These are phyloP conservation scores for Actinernus sp. DNA, from an alignment of 92 coral and sea anemone species.

Conservation along the genomic window DNA sequence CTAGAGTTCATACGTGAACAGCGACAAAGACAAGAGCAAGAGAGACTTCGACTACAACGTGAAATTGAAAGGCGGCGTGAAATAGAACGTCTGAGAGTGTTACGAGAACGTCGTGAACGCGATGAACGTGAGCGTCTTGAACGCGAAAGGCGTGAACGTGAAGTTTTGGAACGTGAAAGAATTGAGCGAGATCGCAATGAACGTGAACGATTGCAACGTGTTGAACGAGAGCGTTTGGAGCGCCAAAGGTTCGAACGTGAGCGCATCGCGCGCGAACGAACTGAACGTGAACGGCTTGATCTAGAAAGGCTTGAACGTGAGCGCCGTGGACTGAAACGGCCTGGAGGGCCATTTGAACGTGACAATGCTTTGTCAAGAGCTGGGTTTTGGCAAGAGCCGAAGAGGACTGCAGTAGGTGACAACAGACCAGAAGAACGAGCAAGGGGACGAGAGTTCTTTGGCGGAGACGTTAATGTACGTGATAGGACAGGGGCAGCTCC, in stretches of 20 bases:
- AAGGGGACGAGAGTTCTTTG: conserved; percentile 75
- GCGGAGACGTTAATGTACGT: conserved; percentile 77
- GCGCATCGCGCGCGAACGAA: conserved; percentile 79
- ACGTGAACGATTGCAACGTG: conserved; percentile 92
- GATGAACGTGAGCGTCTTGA: conserved; percentile 96
- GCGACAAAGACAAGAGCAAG: conserved; percentile 96
- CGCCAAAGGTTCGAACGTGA: conserved; percentile 78
- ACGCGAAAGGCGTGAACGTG: conserved; percentile 88
- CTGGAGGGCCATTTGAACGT: conserved; percentile 80
- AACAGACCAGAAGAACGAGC: conserved; percentile 41
- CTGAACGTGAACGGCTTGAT: conserved; percentile 84
- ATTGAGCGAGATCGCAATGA: conserved; percentile 82
- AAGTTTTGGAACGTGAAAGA: conserved; percentile 51
- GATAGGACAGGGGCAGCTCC: conserved; percentile 45
- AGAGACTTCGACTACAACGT: conserved; percentile 84
- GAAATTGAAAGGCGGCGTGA: conserved; percentile 92
- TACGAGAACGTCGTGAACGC: conserved; percentile 92
- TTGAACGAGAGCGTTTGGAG: conserved; percentile 90
- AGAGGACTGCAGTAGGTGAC: conserved; percentile 84
- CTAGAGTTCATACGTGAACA: conserved; percentile 87
- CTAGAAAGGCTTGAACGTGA: conserved; percentile 91
- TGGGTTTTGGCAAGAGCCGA: conserved; percentile 97
- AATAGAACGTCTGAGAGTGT: conserved; percentile 79
- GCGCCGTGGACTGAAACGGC: conserved; percentile 88
- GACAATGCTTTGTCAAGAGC: conserved; percentile 76